phyloP scores from a whole-genome alignment of 2,113 vertebrate genomes.

The Vulpes lagopus region DNA sequence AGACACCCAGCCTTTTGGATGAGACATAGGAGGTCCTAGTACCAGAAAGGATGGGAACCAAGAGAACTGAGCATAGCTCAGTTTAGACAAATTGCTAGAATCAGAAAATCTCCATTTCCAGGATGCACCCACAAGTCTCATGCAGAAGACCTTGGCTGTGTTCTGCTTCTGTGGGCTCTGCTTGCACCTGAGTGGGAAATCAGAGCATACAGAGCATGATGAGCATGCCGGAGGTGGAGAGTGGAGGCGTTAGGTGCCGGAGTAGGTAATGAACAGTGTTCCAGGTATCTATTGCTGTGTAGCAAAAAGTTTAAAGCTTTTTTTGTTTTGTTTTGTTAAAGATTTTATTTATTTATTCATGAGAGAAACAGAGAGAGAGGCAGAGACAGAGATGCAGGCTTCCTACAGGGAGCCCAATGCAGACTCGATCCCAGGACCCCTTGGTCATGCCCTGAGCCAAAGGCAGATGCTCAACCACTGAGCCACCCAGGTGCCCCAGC shows the following conservation, averaged over 20 bases:
- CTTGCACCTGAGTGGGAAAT: not conserved
- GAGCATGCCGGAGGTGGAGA: not conserved
- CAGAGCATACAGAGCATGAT: not conserved
- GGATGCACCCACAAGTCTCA: not conserved
- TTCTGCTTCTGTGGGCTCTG: not conserved
- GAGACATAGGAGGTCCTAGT: not conserved
- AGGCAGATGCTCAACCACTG: too few relatives aligned
- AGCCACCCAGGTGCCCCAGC: too few relatives aligned
- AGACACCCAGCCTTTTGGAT: not conserved
- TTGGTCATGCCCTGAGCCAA: too few relatives aligned
- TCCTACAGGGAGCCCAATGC: too few relatives aligned
- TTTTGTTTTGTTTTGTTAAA: too few relatives aligned
- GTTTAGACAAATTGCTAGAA: not conserved
- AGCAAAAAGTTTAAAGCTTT: conserved; percentile 19
- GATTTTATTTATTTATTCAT: too few relatives aligned
- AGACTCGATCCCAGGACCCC: too few relatives aligned
- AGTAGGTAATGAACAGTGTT: not conserved
- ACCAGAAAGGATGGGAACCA: conserved; percentile 12
- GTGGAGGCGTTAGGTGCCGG: not conserved
- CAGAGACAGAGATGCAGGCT: too few relatives aligned
- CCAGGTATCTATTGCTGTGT: not conserved
- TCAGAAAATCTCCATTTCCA: not conserved
- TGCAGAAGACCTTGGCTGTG: not conserved
- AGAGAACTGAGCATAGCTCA: not conserved
- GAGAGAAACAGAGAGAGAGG: too few relatives aligned